Evolutionary conservation across 2,888 invertebrate species (phyloP).

Genomic region (Athalia rosae): DNA sequence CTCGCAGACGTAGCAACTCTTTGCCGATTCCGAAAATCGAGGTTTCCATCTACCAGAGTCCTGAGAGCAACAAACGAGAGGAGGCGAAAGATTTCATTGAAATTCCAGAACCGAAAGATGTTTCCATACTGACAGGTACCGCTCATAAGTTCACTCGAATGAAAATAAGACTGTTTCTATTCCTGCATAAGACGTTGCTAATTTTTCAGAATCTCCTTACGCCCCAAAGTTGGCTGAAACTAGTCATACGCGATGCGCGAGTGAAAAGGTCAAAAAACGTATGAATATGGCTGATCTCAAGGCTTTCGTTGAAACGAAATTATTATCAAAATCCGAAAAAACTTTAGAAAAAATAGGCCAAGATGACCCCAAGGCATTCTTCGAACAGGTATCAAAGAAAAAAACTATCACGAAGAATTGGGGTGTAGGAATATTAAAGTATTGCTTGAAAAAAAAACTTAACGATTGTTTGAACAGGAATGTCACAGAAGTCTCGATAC

Average conservation of each 20-base stretch:
- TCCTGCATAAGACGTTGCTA: slow-evolving; percentile 48
- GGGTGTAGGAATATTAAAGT: not conserved
- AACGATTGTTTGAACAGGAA: slow-evolving; percentile 76
- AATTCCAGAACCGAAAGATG: slow-evolving; percentile 83
- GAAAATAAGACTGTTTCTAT: slow-evolving; percentile 10
- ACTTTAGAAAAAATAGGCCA: slow-evolving; percentile 92
- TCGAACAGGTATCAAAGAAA: slow-evolving; percentile 74
- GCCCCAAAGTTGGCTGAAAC: slow-evolving; percentile 72
- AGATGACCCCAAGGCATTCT: slow-evolving; percentile 79
- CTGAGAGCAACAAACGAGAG: slow-evolving; percentile 81
- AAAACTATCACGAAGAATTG: not conserved
- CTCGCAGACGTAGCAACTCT: slow-evolving; percentile 93
- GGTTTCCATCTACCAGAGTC: slow-evolving; percentile 88
- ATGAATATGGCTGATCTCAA: slow-evolving; percentile 95
- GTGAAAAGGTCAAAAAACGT: slow-evolving; percentile 88
- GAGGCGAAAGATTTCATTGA: slow-evolving; percentile 85
- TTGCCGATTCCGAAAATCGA: slow-evolving; percentile 95
- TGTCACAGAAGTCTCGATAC: slow-evolving; percentile 89
- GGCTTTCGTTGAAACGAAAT: slow-evolving; percentile 93
- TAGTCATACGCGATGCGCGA: slow-evolving; percentile 80
- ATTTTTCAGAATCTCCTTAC: slow-evolving; percentile 74
- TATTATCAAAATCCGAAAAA: slow-evolving; percentile 93
- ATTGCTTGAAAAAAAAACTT: slow-evolving; percentile 13
- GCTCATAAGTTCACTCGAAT: slow-evolving; percentile 53
- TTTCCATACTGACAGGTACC: slow-evolving; percentile 79